Base-by-base conservation (phyloP, 2,888 invertebrate genomes). In the Lepidocyrtoides sp. region DNA sequence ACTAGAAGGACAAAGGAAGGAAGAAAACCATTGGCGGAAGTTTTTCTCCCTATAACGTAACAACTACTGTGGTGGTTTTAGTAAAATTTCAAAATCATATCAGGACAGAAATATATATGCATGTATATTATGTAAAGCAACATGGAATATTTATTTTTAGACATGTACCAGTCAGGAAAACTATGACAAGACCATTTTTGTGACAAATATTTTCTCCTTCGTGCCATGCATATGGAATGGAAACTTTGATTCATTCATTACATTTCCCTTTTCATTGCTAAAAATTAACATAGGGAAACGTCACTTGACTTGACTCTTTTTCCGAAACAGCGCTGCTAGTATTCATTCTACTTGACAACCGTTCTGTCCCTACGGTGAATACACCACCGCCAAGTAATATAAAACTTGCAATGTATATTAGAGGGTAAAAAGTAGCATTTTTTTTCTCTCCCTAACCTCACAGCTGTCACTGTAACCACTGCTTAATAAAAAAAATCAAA, bases 211-310 rank as follows among this genome's bases (percentile, higher is more conserved):
- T 17, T 54, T n/a, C 20, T 57, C 41, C 41, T 72, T 2, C 10
- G 41, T 72, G 17, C 41, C 32, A n/a, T 36, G 66, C 69, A 72
- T 72, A 20, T n/a, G 20, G 69, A 72, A 41, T 72, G 69, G 20
- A 72, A 41, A 36, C 41, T 20, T 10, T 36, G 41, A 72, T 72
- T 72, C 23, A 41, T 72, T 36, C 66, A n/a, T 72, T 72, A 17
- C 17, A 4, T 36, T 36, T 36, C 3, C 14, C 8, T 36, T 69
- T 20, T 26, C 23, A 44, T 72, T 41, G 69, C 69, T 26, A 44
- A 20, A 72, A 72, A 72, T 72, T 41, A 41, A 41, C 69, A 44
- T 1, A 41, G 69, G 69, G 69, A 72, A 10, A 20, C 41, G n/a
- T 72, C 41, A 10, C 17, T 32, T 41, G 20, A 17, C 8, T 72